Evolutionary conservation across 2,888 invertebrate genomes (phyloP).

Genomic region (Caradrina kadenii): DNA sequence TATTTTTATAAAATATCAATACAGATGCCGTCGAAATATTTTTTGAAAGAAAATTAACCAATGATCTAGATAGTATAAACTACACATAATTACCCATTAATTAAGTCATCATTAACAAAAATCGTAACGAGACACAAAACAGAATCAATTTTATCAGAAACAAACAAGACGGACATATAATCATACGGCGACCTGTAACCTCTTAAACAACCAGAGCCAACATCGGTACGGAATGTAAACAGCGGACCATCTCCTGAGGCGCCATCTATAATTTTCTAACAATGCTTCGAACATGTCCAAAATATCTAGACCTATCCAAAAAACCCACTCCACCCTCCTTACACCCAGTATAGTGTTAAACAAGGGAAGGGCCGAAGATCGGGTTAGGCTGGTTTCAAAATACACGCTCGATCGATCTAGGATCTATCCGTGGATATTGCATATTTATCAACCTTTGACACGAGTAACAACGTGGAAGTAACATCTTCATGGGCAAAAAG

Average conservation of each 20-base stretch:
- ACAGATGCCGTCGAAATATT: not conserved
- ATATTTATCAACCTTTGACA: conserved; percentile 91
- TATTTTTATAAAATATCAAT: not conserved
- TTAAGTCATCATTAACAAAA: conserved; percentile 40
- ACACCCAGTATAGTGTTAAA: conserved; percentile 11
- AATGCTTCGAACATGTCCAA: conserved; percentile 83
- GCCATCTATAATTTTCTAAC: conserved; percentile 90
- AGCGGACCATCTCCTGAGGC: conserved; percentile 87
- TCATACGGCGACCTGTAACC: conserved; percentile 86
- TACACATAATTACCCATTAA: conserved; percentile 6
- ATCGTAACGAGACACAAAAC: conserved; percentile 59
- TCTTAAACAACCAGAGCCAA: conserved; percentile 83
- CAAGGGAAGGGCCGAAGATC: conserved; percentile 62
- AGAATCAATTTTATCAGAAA: conserved; percentile 83
- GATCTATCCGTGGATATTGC: conserved; percentile 88
- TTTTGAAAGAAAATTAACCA: not conserved
- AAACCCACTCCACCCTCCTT: conserved; percentile 29
- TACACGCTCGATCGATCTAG: conserved; percentile 87
- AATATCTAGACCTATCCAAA: conserved; percentile 65
- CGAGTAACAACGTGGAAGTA: conserved; percentile 87
- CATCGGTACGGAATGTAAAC: conserved; percentile 89
- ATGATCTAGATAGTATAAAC: not conserved
- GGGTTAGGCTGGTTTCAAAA: conserved; percentile 68
- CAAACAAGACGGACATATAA: conserved; percentile 86
- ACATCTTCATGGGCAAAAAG: conserved; percentile 87